Evolutionary conservation across 1,140 invertebrate species (phyloP), one percentile per base, ranked within the genome.

Genomic region (Pseudomyrmex sp.): DNA sequence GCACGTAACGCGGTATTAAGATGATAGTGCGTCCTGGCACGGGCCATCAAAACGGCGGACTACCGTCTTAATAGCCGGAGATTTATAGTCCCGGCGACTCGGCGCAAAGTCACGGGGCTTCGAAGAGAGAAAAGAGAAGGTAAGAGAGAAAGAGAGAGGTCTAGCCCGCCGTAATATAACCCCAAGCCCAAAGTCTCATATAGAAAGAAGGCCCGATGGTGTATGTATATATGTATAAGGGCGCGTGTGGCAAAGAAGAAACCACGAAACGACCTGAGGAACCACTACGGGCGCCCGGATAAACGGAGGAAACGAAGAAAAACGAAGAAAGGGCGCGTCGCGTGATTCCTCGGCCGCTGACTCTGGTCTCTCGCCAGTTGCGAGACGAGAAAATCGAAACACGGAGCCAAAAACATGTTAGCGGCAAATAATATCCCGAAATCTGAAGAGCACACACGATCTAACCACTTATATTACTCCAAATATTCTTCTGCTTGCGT

Each of bases 31-130:
- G 87, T 90, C 90, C 90, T 89, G 91, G 91, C 93, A 94, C 93
- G 91, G 92, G 89, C 91, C 92, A 94, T 94, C 92, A 94, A 94
- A 85, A 93, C 91, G 90, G 86, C 89, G 89, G 90, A 92, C 91
- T 91, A 86, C 90, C 90, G 93, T 93, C 93, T 94, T 94, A 93
- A 94, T 94, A 93, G 93, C 93, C 85, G 85, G 84, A 93, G 92
- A 94, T 94, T 93, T 94, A 94, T 92, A 90, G 89, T 89, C 88
- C 88, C 92, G 91, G 92, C 92, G 90, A 93, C 91, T 92, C 91
- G 92, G 92, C 93, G 92, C 85, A 91, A 88, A 89, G 77, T 90
- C 86, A 87, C 74, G 62, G 69, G 66, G 76, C 56, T 72, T 62
- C 46, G 44, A 65, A 59, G 50, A 61, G 59, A 80, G 56, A 50